Base-by-base conservation (phyloP, 2,888 invertebrate genomes). In the Noctua comes region DNA sequence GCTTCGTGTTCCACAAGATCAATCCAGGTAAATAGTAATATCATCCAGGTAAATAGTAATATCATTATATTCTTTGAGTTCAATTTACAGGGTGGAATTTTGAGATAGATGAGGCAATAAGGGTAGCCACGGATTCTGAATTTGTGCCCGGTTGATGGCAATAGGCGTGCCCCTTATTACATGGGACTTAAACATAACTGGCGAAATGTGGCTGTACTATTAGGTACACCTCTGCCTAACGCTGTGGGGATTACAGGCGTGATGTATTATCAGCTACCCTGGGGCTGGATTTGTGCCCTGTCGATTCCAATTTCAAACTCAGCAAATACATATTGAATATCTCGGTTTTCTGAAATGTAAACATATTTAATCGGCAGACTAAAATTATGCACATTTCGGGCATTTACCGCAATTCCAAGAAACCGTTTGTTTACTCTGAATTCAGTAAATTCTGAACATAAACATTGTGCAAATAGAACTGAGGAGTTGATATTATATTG, bases 1-100 rank as follows among this genome's bases (percentile, higher is more conserved):
- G 98, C 91, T 99, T 99, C 94, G 97, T 99, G 65, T 97, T 99
- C 89, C 99, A 98, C 93, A 98, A 99, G 92, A 98, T 99, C 59
- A 99, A 98, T 96, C 99, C 99, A 94, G 98, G 98, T 98, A 81
- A 84, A 82, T 78, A 62, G 4, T 4, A 62, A 31, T 62, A 62
- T 16, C n/a, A 18, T 18, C 99, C 99, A 94, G 98, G 98, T 98
- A 81, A 84, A 82, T 78, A 62, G 4, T 4, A 62, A 31, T 62
- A 62, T 16, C n/a, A 18, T 18, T 36, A 36, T 36, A 36, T 27
- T 59, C n/a, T 57, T 57, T 57, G 10, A 1, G n/a, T 3, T 11
- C 4, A 54, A 24, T 57, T n/a, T 13, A 11, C 57, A n/a, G 54
- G n/a, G 11, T n/a, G n/a, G 24, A 54, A n/a, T 57, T 57, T 57